A percentile compares a stretch with the other conserved stretches of the same genome.
These are phyloP conservation scores for Limnephilus lunatus DNA, from an alignment of 2,888 invertebrate species.

Conservation along the genomic window DNA sequence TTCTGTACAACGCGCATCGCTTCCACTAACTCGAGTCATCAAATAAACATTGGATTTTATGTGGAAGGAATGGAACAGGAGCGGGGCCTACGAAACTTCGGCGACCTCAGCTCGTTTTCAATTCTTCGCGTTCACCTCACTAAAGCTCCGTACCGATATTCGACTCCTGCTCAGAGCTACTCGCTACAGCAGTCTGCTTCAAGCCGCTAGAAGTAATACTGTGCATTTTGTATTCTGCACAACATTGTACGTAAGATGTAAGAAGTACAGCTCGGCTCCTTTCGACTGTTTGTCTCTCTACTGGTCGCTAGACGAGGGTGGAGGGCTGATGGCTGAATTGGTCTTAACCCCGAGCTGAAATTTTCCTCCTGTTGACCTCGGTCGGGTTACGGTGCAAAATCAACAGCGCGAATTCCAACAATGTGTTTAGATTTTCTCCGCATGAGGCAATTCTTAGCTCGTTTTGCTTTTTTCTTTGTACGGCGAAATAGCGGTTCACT, in stretches of 20 bases:
- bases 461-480: constrained; percentile 24
- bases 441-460: constrained; percentile 30
- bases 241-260: not conserved
- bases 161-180: not conserved
- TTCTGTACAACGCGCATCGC: constrained; percentile 2
- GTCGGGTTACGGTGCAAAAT: constrained; percentile 22
- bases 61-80: constrained; percentile 18
- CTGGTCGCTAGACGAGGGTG: not conserved
- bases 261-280: constrained; percentile 2
- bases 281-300: constrained; percentile 19
- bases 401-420: constrained; percentile 41
- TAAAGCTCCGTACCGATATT: not conserved
- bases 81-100: not conserved
- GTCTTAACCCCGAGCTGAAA: constrained; percentile 23
- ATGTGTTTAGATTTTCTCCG: constrained; percentile 42
- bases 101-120: constrained; percentile 38
- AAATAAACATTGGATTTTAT: constrained; percentile 61
- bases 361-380: constrained; percentile 31
- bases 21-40: constrained; percentile 56
- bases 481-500: constrained; percentile 31
- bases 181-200: not conserved
- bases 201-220: not conserved
- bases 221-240: constrained; percentile 28
- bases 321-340: not conserved
- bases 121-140: constrained; percentile 9